Conservation (phyloP, 2,888 invertebrate genomes). For the Epinotia brunnichana region DNA sequence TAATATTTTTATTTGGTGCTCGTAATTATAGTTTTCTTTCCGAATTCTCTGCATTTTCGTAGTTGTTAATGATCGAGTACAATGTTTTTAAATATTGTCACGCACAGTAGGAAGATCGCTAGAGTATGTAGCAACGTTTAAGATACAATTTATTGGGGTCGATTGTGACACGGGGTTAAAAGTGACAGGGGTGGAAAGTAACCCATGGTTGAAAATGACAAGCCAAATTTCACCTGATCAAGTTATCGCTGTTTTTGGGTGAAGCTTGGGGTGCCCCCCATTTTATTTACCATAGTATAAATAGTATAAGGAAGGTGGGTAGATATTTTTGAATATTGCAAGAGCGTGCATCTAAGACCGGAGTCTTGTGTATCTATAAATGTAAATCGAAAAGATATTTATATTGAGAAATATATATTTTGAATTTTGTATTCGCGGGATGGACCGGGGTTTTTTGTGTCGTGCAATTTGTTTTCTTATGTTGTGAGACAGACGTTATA, state of each 20-base stretch:
- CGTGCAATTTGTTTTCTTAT: constrained; percentile 51
- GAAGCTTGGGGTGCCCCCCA: constrained; percentile 31
- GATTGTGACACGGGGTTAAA: constrained; percentile 6
- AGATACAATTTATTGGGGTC: constrained; percentile 47
- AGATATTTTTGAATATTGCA: constrained; percentile 55
- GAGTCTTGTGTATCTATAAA: constrained; percentile 27
- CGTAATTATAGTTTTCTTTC: constrained; percentile 52
- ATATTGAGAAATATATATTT: constrained; percentile 41
- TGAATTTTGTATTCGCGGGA: constrained; percentile 28
- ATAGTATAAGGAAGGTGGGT: constrained; percentile 60
- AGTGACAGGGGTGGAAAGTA: neutral
- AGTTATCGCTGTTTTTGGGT: constrained; percentile 45
- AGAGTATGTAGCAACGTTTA: constrained; percentile 50
- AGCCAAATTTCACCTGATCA: constrained; percentile 8
- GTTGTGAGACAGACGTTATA: constrained; percentile 5
- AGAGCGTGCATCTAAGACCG: constrained; percentile 59
- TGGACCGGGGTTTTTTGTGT: constrained; percentile 26
- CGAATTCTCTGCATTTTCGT: constrained; percentile 55
- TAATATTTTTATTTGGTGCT: constrained; percentile 62
- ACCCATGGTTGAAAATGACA: neutral
- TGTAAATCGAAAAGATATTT: constrained; percentile 31
- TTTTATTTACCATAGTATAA: constrained; percentile 62
- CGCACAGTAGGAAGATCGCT: constrained; percentile 59
- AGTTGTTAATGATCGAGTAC: constrained; percentile 44
- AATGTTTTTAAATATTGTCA: constrained; percentile 48